Evolutionary conservation across 1,140 invertebrate species (phyloP).

Genomic region (Brachionus calyciflorus): DNA sequence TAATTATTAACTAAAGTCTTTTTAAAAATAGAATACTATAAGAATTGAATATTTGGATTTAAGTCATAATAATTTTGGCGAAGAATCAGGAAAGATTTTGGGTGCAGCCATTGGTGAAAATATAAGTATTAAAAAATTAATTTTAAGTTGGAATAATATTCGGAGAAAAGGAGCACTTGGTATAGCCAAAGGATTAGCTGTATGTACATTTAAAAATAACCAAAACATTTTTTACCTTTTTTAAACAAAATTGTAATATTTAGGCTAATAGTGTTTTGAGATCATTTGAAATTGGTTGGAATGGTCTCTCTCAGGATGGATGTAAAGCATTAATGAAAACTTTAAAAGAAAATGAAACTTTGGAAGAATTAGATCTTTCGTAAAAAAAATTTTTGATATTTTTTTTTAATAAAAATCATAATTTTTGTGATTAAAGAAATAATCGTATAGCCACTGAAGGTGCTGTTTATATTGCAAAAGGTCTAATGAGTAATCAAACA

Average conservation of each 20-base stretch:
- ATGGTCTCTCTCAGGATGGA: constrained; percentile 59
- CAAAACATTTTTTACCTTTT: not conserved
- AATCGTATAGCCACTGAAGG: constrained; percentile 59
- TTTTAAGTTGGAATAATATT: constrained; percentile 60
- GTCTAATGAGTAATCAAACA: constrained; percentile 56
- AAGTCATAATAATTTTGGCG: constrained; percentile 45
- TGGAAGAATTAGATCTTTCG: constrained; percentile 58
- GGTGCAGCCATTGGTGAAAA: constrained; percentile 57
- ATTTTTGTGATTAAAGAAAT: constrained; percentile 51
- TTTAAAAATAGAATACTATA: constrained; percentile 36
- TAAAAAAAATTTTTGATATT: constrained; percentile 49
- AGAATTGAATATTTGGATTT: constrained; percentile 44
- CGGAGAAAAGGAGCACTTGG: constrained; percentile 56
- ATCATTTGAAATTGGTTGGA: constrained; percentile 59
- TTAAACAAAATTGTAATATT: no score
- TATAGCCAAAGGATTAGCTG: constrained; percentile 58
- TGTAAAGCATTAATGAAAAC: constrained; percentile 56
- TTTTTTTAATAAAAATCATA: not conserved
- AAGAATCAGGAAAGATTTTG: constrained; percentile 33
- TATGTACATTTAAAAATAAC: constrained; percentile 39
- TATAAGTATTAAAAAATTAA: constrained; percentile 55
- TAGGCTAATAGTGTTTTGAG: constrained; percentile 7
- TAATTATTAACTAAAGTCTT: no score
- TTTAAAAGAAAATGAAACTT: constrained; percentile 56
- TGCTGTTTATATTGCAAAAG: constrained; percentile 58